Evolutionary conservation across 53 echinoderm and acorn worm species (phyloP).

Genomic region (Holothuria leucospilota): DNA sequence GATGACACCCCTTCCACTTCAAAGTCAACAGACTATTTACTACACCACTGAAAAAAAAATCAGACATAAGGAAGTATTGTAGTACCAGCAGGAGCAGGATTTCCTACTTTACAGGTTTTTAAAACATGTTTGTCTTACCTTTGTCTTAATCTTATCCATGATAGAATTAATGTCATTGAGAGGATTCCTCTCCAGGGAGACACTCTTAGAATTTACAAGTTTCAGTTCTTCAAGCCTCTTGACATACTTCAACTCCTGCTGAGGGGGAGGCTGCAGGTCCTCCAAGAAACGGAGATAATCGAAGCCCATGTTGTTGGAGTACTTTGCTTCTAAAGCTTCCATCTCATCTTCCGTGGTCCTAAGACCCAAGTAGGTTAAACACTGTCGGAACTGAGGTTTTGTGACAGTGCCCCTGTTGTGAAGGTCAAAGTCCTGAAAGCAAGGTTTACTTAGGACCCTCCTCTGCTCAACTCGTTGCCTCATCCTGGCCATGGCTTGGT

Average conservation of each 20-base stretch:
- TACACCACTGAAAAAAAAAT: too few relatives aligned
- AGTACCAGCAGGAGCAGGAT: too few relatives aligned
- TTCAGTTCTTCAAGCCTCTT: slow-evolving; percentile 53
- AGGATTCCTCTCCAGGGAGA: slow-evolving; percentile 83
- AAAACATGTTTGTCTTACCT: slow-evolving; percentile 54
- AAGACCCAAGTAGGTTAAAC: slow-evolving; percentile 89
- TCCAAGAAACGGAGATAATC: slow-evolving; percentile 89
- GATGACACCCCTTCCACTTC: too few relatives aligned
- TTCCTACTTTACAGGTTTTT: too few relatives aligned
- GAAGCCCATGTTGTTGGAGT: slow-evolving; percentile 89
- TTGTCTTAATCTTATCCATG: slow-evolving; percentile 93
- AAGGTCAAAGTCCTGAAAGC: slow-evolving; percentile 95
- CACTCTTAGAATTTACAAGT: slow-evolving; percentile 72
- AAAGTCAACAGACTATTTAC: too few relatives aligned
- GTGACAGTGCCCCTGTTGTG: slow-evolving; percentile 98
- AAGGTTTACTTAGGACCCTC: slow-evolving; percentile 85
- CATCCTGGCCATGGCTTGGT: slow-evolving; percentile 87
- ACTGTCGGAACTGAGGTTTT: slow-evolving; percentile 92
- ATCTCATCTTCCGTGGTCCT: slow-evolving; percentile 85
- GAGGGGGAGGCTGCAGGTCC: slow-evolving; percentile 72
- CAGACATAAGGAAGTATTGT: too few relatives aligned
- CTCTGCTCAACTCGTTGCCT: slow-evolving; percentile 79
- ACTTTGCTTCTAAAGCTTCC: slow-evolving; percentile 83
- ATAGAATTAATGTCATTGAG: slow-evolving; percentile 73
- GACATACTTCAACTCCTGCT: slow-evolving; percentile 83